Conservation (phyloP, 2,888 invertebrate genomes). For the Mesoligia furuncula region DNA sequence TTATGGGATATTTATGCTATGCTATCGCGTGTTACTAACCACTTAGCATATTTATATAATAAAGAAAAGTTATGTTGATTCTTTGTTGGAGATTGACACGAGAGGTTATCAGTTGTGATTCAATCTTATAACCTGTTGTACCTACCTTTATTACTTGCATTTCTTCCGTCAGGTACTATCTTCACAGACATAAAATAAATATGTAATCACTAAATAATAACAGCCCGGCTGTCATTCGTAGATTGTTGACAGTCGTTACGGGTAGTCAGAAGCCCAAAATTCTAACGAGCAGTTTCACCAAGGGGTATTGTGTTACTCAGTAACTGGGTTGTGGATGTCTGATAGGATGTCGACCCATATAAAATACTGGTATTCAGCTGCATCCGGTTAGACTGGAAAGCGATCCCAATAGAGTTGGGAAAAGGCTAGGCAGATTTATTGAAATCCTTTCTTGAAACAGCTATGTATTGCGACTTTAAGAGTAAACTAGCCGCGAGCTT, state of each 20-base stretch:
- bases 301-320: too few species aligned
- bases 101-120: constrained; percentile 28
- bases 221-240: neutral
- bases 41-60: constrained; percentile 56
- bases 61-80: constrained; percentile 55
- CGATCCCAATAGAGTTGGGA: too few species aligned
- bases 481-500: too few species aligned
- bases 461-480: neutral
- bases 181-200: constrained; percentile 14
- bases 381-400: too few species aligned
- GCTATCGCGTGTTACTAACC: constrained; percentile 49
- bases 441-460: neutral
- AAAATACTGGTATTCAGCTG: too few species aligned
- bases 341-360: too few species aligned
- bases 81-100: constrained; percentile 56
- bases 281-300: neutral
- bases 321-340: too few species aligned
- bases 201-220: neutral
- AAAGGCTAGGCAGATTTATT: too few species aligned
- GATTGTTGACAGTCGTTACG: neutral
- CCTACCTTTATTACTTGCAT: constrained; percentile 22
- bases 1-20: constrained; percentile 58
- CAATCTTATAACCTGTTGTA: constrained; percentile 31
- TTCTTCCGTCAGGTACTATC: neutral
- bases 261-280: neutral